phyloP scores from a whole-genome alignment of 2,113 vertebrate genomes.

The Dicaeum eximium region DNA sequence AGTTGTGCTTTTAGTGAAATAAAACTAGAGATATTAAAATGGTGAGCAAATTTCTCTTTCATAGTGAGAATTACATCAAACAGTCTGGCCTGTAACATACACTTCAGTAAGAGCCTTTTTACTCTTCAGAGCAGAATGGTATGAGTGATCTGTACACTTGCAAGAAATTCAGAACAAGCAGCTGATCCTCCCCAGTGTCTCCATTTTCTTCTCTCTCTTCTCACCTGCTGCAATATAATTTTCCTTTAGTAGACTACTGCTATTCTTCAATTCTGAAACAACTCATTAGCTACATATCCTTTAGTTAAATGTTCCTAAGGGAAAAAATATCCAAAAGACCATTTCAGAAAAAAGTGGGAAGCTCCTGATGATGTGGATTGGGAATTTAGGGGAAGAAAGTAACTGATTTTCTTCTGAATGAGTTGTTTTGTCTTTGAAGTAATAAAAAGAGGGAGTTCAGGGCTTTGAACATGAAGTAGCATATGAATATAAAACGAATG shows the following conservation, averaged over 20 bases:
- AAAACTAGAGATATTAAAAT: conserved; percentile 38
- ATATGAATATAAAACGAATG: neutral
- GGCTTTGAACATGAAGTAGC: neutral
- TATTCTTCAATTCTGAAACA: neutral
- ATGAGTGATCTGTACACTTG: neutral
- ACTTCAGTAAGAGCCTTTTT: neutral
- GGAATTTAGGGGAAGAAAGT: neutral
- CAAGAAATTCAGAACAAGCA: neutral
- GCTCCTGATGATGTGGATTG: neutral
- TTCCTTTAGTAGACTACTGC: neutral
- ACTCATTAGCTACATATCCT: neutral
- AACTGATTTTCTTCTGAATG: neutral
- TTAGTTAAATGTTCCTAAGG: neutral
- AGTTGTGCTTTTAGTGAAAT: conserved; percentile 35
- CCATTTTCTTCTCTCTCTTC: neutral
- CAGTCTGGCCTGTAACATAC: neutral
- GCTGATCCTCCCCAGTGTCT: neutral
- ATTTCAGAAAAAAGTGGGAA: neutral
- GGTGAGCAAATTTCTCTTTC: conserved; percentile 19
- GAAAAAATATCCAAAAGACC: neutral
- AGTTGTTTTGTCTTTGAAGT: neutral
- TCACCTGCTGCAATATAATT: neutral
- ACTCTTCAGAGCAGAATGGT: neutral
- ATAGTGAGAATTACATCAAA: neutral
- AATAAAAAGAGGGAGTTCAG: neutral